These are phyloP conservation scores for Hemaris fuciformis DNA, from an alignment of 2,888 invertebrate genomes.

Conservation along the genomic window DNA sequence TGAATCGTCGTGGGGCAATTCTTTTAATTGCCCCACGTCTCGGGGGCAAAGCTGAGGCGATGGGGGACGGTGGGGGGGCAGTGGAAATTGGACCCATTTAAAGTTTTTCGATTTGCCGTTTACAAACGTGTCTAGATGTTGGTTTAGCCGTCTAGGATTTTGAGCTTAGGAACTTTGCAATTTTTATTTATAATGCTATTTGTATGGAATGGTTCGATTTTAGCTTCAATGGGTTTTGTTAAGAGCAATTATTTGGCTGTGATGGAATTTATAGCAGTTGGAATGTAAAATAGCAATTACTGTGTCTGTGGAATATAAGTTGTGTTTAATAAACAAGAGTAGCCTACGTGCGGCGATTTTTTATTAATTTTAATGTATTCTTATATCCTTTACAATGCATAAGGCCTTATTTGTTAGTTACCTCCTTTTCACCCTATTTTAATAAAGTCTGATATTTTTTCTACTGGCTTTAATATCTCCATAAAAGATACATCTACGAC, in stretches of 20 bases:
- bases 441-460: no score
- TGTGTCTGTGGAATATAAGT: neutral
- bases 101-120: constrained; percentile 74
- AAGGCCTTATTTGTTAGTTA: no score
- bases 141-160: constrained; percentile 14
- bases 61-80: constrained; percentile 22
- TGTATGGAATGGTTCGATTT: neutral
- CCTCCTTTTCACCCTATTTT: no score
- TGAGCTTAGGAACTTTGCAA: constrained; percentile 13
- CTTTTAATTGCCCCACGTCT: constrained; percentile 74
- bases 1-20: constrained; percentile 58
- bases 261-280: neutral
- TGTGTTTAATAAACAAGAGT: no score
- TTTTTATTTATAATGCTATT: constrained; percentile 11
- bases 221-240: neutral
- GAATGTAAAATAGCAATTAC: neutral
- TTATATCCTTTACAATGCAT: no score
- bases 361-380: no score
- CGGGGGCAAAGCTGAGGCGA: constrained; percentile 30
- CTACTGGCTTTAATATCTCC: no score
- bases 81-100: constrained; percentile 66
- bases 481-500: no score
- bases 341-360: no score
- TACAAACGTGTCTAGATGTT: constrained; percentile 49
- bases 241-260: neutral